Base-by-base conservation (phyloP, 2,797 vertebrate species). In the Hemitrygon akajei region DNA sequence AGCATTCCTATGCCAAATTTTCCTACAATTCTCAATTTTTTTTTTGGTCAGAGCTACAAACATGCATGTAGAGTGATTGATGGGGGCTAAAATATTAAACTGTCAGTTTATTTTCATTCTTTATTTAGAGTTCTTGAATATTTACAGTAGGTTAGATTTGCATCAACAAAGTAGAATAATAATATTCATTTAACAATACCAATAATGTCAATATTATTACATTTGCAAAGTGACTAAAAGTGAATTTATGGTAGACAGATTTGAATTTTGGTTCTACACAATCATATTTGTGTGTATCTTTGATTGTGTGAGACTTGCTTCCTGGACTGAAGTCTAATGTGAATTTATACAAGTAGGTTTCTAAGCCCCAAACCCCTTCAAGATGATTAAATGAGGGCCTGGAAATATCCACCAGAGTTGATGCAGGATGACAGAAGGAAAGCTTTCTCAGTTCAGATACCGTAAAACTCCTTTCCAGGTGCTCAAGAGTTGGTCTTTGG, bases 401-500 rank as follows among this genome's bases (percentile, higher is more conserved):
- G 71, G 71, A 75, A 75, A 93, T 25, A 76, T 11, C n/a, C 89
- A 40, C 40, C 34, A 47, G 89, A 91, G 91, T 71, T 91, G 37
- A 93, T 75, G 71, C 86, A 89, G 60, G 86, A 69, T 69, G 30
- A 69, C 47, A 58, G 30, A 91, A 34, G 63, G 34, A 91, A 91
- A 73, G 66, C n/a, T 73, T 91, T 91, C 37, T 91, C 91, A 47
- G 91, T 92, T 92, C 91, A 75, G 95, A 94, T 86, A 94, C 94
- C 94, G 94, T 4, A 71, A 94, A 87, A 94, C 93, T 75, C 94
- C 94, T 91, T 94, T 94, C 94, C 94, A 93, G 93, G 93, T 94
- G 92, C 87, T 93, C 76, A 77, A 18, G 63, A 93, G 58, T 77
- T 58, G n/a, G 1, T 94, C 95, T 96, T 97, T 58, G 96, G 95